Evolutionary conservation across 2,113 vertebrate genomes (phyloP).

Genomic region (Anhinga anhinga): DNA sequence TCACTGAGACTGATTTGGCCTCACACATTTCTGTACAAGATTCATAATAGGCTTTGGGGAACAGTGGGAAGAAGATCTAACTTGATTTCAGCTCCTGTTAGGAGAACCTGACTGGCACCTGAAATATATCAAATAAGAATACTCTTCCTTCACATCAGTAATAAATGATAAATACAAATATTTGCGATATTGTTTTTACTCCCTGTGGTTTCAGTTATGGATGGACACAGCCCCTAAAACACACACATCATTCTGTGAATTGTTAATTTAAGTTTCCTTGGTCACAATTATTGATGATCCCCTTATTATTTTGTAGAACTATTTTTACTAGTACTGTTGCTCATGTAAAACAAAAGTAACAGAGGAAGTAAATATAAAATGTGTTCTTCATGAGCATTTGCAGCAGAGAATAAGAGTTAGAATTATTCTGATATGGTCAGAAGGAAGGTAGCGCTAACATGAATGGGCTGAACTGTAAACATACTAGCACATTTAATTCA

Average conservation of each 20-base stretch:
- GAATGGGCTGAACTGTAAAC: neutral
- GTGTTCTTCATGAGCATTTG: neutral
- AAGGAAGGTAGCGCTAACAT: neutral
- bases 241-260: neutral
- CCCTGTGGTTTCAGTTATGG: neutral
- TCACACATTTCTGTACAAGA: neutral
- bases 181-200: neutral
- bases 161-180: neutral
- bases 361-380: neutral
- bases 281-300: neutral
- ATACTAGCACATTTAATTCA: neutral
- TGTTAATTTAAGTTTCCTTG: neutral
- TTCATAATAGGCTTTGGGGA: neutral
- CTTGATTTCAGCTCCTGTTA: neutral
- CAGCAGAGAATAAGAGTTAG: neutral
- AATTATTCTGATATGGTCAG: neutral
- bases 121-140: neutral
- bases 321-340: neutral
- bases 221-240: neutral
- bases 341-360: neutral
- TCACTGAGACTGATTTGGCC: neutral
- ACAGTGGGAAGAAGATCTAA: neutral
- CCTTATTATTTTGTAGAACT: neutral
- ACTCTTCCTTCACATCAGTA: neutral
- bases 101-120: neutral